Base-by-base conservation (phyloP, 2,113 vertebrate species). In the Ivindomyrus marchei region DNA sequence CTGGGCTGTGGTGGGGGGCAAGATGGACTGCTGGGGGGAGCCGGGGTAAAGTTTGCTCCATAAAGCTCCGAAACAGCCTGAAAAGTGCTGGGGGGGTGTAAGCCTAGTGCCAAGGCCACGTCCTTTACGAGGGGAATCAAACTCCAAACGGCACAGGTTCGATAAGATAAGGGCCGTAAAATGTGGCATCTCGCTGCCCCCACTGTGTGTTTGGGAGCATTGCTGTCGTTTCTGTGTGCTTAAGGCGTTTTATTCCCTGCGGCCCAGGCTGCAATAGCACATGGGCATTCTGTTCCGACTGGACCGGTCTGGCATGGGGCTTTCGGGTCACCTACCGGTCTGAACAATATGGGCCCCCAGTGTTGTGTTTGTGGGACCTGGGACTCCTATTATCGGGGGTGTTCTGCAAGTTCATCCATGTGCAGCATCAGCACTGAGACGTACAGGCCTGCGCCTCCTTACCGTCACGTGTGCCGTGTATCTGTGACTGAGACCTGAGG, bases 11-110 rank as follows among this genome's bases (percentile, higher is more conserved):
- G 89, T 86, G 52, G 74, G 88, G 90, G 88, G 85, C 50, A 90
- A 89, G 90, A 85, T 11, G 92, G 86, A 88, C 87, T 56, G 90
- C 56, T 92, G 92, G 47, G 88, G 85, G 66, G 83, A 90, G 46
- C 58, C 11, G 4, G 92, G 74, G 90, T 93, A 94, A 94, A 94
- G 93, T 93, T 94, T 92, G 91, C 87, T 90, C 89, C 89, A 93
- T 93, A 93, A 94, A 94, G 91, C 83, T 92, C 91, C 91, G 86
- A 94, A 93, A 93, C 50, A 90, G 85, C 91, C 92, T 93, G 93
- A 93, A 92, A 93, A 90, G 90, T 91, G 92, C 90, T 92, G 91
- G 90, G n/a, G 11, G 77, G 88, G 90, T 90, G 89, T 92, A 90
- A 89, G 88, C 45, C 70, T 42, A 62, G 88, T 50, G 6, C 58